These are phyloP conservation scores for Micropoecilia bifurca DNA, from an alignment of 2,797 vertebrate species.

Conservation along the genomic window DNA sequence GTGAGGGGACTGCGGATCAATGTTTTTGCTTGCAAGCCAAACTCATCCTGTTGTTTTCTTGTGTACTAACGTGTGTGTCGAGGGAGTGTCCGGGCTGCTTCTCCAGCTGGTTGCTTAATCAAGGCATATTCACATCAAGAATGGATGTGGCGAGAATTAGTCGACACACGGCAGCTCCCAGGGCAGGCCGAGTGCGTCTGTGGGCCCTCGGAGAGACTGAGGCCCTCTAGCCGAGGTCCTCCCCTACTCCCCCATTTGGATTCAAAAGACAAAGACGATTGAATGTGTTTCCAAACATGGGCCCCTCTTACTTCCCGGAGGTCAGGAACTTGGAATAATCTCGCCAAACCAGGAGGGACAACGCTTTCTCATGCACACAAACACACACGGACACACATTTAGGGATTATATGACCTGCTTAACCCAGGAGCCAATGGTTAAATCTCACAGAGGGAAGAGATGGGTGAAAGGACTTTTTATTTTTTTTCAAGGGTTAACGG, in stretches of 20 bases:
- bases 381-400: slow-evolving; percentile 39
- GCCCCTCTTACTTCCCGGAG: slow-evolving; percentile 74
- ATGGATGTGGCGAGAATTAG: slow-evolving; percentile 41
- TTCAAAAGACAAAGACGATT: slow-evolving; percentile 76
- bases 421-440: slow-evolving; percentile 68
- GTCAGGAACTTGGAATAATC: slow-evolving; percentile 83
- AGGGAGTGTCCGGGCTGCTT: slow-evolving; percentile 43
- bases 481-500: slow-evolving; percentile 1
- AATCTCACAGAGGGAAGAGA: slow-evolving; percentile 42
- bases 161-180: slow-evolving; percentile 34
- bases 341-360: slow-evolving; percentile 69
- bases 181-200: slow-evolving; percentile 45
- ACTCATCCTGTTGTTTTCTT: slow-evolving; percentile 52
- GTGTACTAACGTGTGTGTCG: slow-evolving; percentile 19
- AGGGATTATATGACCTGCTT: slow-evolving; percentile 79
- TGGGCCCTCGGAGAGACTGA: slow-evolving; percentile 57
- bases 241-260: slow-evolving; percentile 67
- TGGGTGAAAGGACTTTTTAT: slow-evolving; percentile 39
- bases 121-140: slow-evolving; percentile 62
- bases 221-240: slow-evolving; percentile 55
- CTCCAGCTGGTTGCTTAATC: slow-evolving; percentile 68
- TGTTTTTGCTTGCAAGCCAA: slow-evolving; percentile 72
- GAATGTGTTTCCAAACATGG: slow-evolving; percentile 83
- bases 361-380: slow-evolving; percentile 33
- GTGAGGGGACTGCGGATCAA: slow-evolving; percentile 72